Evolutionary conservation across 2,113 vertebrate genomes (phyloP).

Genomic region (Scomber colias): DNA sequence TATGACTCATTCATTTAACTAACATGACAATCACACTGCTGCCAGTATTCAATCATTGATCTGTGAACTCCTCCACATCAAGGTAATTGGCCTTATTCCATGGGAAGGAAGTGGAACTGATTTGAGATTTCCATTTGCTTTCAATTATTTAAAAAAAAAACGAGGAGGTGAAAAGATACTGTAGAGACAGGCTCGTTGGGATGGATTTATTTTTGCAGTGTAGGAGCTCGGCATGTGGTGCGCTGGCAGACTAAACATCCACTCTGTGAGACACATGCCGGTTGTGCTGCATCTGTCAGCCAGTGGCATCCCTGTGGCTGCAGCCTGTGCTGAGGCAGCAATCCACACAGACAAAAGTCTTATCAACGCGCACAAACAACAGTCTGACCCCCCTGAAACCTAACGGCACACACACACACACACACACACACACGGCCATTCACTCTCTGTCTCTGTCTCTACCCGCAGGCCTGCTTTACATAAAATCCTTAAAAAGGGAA

Average conservation of each 20-base stretch:
- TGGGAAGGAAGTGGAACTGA: neutral
- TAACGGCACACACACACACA: conserved; percentile 24
- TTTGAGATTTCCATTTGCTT: neutral
- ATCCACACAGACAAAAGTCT: conserved; percentile 71
- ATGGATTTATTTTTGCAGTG: conserved; percentile 29
- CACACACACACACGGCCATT: neutral
- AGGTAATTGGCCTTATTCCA: neutral
- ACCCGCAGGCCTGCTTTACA: conserved; percentile 31
- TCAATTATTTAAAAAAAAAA: neutral
- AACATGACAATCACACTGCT: too few relatives aligned
- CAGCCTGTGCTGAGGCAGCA: conserved; percentile 76
- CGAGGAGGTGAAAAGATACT: neutral
- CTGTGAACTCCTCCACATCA: neutral
- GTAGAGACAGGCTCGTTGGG: neutral
- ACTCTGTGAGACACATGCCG: conserved; percentile 59
- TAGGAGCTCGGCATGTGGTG: conserved; percentile 24
- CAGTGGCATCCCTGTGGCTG: conserved; percentile 62
- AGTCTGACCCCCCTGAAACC: conserved; percentile 31
- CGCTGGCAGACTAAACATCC: conserved; percentile 50
- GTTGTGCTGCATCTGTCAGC: conserved; percentile 68
- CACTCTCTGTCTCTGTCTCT: conserved; percentile 7
- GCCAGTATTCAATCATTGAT: neutral
- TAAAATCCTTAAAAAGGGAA: conserved; percentile 33
- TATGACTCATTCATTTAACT: too few relatives aligned
- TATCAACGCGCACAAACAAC: conserved; percentile 68